These are phyloP conservation scores for Andrena bucephala DNA, from an alignment of 2,888 invertebrate species.

Conservation along the genomic window DNA sequence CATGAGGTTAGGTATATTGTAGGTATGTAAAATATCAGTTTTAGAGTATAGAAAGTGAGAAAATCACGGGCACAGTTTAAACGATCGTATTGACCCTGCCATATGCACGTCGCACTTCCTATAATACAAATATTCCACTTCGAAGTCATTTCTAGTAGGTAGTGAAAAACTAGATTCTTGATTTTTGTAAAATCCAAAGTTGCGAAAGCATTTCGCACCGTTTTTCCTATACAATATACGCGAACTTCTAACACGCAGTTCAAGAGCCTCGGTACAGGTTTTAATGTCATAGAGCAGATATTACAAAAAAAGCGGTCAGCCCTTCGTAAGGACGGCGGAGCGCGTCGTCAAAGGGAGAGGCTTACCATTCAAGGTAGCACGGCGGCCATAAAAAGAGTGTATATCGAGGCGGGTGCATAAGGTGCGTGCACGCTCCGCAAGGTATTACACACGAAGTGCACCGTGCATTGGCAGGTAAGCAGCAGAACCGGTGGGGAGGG, in stretches of 20 bases:
- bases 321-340: conserved; percentile 46
- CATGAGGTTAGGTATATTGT: not conserved
- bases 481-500: conserved; percentile 53
- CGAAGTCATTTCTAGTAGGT: too few relatives aligned
- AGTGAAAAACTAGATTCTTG: not conserved
- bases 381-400: conserved; percentile 65
- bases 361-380: conserved; percentile 60
- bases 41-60: too few relatives aligned
- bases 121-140: too few relatives aligned
- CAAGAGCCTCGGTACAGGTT: not conserved
- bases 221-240: too few relatives aligned
- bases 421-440: conserved; percentile 64
- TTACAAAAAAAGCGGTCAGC: conserved; percentile 31
- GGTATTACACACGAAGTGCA: conserved; percentile 65
- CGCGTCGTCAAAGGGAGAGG: conserved; percentile 61
- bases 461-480: conserved; percentile 67
- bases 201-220: not conserved
- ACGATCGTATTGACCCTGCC: too few relatives aligned
- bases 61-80: too few relatives aligned
- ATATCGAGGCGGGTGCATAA: conserved; percentile 71
- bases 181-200: not conserved
- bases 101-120: too few relatives aligned
- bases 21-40: too few relatives aligned
- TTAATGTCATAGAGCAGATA: conserved; percentile 30
- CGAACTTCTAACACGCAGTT: not conserved